Evolutionary conservation across 2,888 invertebrate species (phyloP).

Genomic region (Drosophila villosipedis): DNA sequence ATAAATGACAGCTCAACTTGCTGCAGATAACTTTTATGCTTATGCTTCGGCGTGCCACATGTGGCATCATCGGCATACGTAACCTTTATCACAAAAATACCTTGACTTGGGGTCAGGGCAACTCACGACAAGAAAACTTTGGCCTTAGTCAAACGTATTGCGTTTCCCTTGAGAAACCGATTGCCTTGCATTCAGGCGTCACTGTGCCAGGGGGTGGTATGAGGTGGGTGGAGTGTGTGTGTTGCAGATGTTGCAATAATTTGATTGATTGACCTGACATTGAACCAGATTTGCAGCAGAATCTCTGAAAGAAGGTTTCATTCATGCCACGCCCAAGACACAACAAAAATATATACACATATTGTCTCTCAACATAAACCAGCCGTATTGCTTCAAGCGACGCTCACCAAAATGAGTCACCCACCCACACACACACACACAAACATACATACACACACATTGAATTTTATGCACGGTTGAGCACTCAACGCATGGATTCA

Average conservation of each 20-base stretch:
- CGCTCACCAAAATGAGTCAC: constrained; percentile 31
- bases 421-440: constrained; percentile 18
- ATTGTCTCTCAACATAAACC: constrained; percentile 55
- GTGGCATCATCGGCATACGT: neutral
- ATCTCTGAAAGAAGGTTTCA: constrained; percentile 19
- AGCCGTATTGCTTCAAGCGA: constrained; percentile 8
- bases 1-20: neutral
- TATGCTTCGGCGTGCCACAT: neutral
- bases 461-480: constrained; percentile 44
- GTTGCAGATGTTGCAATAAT: constrained; percentile 40
- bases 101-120: constrained; percentile 31
- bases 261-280: constrained; percentile 65
- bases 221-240: neutral
- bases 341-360: constrained; percentile 23
- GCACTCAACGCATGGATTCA: constrained; percentile 2
- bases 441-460: neutral
- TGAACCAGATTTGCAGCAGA: constrained; percentile 58
- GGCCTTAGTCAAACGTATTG: constrained; percentile 17
- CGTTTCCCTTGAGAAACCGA: constrained; percentile 41
- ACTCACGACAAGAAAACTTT: constrained; percentile 14
- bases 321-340: constrained; percentile 47
- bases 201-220: neutral
- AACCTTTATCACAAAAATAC: neutral
- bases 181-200: constrained; percentile 43
- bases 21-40: neutral